Evolutionary conservation across 2,797 vertebrate genomes (phyloP).

Genomic region (Cyclura pinguis): DNA sequence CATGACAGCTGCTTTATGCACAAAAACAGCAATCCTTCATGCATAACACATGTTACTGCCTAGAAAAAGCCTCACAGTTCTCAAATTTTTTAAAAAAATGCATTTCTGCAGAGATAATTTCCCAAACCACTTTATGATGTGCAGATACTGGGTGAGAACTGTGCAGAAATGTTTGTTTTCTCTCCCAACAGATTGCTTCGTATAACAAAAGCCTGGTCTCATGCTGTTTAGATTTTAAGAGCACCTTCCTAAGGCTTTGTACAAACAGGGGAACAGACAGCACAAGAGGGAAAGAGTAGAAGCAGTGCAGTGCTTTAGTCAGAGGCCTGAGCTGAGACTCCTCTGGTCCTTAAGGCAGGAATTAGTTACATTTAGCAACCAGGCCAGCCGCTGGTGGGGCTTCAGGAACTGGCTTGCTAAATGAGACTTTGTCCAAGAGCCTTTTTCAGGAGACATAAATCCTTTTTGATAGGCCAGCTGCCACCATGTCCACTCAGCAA

Average conservation of each 20-base stretch:
- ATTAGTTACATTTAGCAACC: slow-evolving; percentile 32
- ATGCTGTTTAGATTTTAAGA: slow-evolving; percentile 10
- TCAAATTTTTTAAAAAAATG: too few species aligned
- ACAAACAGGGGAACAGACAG: neutral
- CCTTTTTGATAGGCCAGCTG: slow-evolving; percentile 63
- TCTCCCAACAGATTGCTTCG: neutral
- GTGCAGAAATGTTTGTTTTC: too few species aligned
- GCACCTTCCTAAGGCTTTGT: neutral
- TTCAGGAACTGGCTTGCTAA: slow-evolving; percentile 52
- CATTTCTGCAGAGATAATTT: too few species aligned
- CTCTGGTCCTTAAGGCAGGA: slow-evolving; percentile 39
- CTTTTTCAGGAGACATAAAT: slow-evolving; percentile 63
- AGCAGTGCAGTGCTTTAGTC: slow-evolving; percentile 8
- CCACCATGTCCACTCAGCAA: slow-evolving; percentile 49
- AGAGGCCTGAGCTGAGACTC: slow-evolving; percentile 14
- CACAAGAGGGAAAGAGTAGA: accelerated
- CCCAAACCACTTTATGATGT: too few species aligned
- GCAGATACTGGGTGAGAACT: too few species aligned
- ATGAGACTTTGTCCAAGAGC: slow-evolving; percentile 52
- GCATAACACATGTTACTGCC: too few species aligned
- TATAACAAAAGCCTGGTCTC: neutral
- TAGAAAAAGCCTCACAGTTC: too few species aligned
- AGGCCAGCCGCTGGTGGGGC: slow-evolving; percentile 28
- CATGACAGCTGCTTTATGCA: too few species aligned
- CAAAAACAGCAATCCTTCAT: too few species aligned